Conservation (phyloP, 2,888 invertebrate species). For the Linyphia triangularis region DNA sequence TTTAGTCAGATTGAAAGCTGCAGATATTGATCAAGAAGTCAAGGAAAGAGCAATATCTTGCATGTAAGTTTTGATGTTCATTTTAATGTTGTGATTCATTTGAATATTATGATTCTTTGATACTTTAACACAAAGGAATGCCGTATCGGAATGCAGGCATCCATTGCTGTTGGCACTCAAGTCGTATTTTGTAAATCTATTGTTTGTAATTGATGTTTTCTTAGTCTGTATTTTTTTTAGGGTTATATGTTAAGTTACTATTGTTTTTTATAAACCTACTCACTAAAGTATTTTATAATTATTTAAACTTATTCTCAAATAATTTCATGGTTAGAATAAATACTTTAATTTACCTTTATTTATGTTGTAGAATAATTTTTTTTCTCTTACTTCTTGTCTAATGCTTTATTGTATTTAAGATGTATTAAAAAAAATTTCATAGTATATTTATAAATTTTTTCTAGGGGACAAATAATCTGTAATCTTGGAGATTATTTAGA, state of each 20-base stretch:
- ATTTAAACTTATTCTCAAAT: too few relatives aligned
- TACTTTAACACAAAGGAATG: background rate
- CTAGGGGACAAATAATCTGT: slow-evolving; percentile 90
- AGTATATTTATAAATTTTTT: slow-evolving; percentile 7
- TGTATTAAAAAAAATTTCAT: too few relatives aligned
- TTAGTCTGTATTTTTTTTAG: background rate
- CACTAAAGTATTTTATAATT: background rate
- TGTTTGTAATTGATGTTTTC: background rate
- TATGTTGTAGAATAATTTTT: too few relatives aligned
- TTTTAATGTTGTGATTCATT: background rate
- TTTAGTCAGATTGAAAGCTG: slow-evolving; percentile 90
- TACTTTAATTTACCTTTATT: background rate
- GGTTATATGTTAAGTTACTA: too few relatives aligned
- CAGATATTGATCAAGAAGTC: slow-evolving; percentile 99
- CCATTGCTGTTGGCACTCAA: background rate
- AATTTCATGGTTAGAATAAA: too few relatives aligned
- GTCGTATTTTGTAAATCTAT: background rate
- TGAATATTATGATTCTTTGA: too few relatives aligned
- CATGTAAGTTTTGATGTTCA: slow-evolving; percentile 82
- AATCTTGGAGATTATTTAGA: slow-evolving; percentile 92
- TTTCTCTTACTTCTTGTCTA: too few relatives aligned
- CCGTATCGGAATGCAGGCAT: background rate
- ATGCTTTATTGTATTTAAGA: too few relatives aligned
- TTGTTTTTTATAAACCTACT: too few relatives aligned
- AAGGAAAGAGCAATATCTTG: slow-evolving; percentile 98